Conservation (phyloP, 2,797 vertebrate genomes). For the Molossus alvarezi region DNA sequence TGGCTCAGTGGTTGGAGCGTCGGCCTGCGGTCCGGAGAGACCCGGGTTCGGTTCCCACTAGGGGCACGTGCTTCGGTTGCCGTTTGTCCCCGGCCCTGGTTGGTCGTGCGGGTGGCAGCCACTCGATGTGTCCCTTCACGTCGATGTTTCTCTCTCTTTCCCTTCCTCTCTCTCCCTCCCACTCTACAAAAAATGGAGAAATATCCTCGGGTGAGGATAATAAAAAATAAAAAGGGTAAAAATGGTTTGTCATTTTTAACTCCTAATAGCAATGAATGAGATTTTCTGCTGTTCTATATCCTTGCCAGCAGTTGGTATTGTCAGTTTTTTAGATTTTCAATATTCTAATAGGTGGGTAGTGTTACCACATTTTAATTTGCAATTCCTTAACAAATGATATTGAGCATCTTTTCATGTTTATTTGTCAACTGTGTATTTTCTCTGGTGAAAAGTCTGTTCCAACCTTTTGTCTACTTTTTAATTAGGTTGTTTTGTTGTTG, state of each 20-base stretch:
- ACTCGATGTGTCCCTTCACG: no score
- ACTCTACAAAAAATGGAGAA: no score
- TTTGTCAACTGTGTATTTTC: slow-evolving; percentile 22
- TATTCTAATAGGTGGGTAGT: slow-evolving; percentile 10
- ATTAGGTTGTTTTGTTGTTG: slow-evolving; percentile 14
- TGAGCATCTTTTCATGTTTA: slow-evolving; percentile 34
- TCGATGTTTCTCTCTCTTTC: no score
- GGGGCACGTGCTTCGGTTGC: no score
- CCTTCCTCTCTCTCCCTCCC: no score
- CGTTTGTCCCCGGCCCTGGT: no score
- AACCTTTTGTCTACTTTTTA: not conserved
- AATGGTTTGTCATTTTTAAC: not conserved
- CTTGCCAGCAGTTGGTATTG: not conserved
- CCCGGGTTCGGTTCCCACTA: no score
- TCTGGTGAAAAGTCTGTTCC: not conserved
- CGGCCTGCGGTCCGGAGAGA: no score
- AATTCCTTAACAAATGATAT: not conserved
- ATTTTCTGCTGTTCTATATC: not conserved
- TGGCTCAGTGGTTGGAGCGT: no score
- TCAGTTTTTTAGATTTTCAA: not conserved
- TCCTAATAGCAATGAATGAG: not conserved
- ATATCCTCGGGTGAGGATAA: no score
- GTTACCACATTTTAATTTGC: not conserved
- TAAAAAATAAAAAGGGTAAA: slow-evolving; percentile 1
- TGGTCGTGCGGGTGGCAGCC: no score